Base-by-base conservation (phyloP, 2,113 vertebrate genomes). In the Ptyas mucosa region DNA sequence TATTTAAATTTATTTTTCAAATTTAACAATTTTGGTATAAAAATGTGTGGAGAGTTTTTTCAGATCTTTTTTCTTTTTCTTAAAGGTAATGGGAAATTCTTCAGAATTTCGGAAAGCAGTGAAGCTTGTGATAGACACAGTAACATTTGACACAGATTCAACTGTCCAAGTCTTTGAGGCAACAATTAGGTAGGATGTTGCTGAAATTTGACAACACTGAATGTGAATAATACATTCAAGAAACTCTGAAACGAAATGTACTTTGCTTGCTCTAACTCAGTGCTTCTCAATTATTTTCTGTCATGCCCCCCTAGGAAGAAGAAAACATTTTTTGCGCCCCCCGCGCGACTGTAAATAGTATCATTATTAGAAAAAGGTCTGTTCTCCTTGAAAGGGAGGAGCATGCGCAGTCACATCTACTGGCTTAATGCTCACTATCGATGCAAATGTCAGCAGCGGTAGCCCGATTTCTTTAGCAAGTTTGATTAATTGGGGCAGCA, bases 141-240 rank as follows among this genome's bases (percentile, higher is more conserved):
- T 99, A 43, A 99, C 99, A 11, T 99, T 99, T 97, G 99, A 99
- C 96, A 99, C 98, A 96, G 98, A 99, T 96, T 99, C 99, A 11
- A 99, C 99, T 0, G 99, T 99, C 57, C 99, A 99, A 91, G 99
- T 99, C 85, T 99, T 99, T 94, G 99, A 99, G 96, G 99, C 99
- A 90, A 99, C 99, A 11, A 99, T 99, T 96, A 99, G 99, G 99
- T 99, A 97, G 0, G 93, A 96, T 0, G 0, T 51, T 69, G 24
- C 18, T 90, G 49, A 20, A 18, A 6, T 55, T 39, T 61, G 20
- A 49, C 18, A 89, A 21, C 29, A 85, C n/a, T 89, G 55, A 64
- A 87, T 52, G 3, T 52, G 24, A 89, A 54, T 18, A n/a, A n/a
- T 39, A 39, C n/a, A 8, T 92, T 85, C 20, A 58, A 57, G 43